These are phyloP conservation scores for Nomada hirtipes DNA, from an alignment of 2,888 invertebrate genomes.

Conservation along the genomic window DNA sequence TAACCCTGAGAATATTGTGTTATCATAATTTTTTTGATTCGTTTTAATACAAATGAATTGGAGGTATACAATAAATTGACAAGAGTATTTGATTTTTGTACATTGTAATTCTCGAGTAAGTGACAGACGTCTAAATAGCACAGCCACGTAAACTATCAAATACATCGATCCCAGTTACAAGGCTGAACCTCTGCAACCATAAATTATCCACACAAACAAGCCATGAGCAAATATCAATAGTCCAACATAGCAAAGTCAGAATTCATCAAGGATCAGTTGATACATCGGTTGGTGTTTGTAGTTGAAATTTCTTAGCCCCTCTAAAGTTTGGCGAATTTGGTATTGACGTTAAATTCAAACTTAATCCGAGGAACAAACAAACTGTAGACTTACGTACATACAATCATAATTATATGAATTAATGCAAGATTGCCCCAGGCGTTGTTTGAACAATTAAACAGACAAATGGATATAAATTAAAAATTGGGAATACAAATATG, in stretches of 20 bases:
- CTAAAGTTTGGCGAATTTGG: no score
- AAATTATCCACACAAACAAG: slow-evolving; percentile 18
- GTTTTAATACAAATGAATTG: no score
- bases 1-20: no score
- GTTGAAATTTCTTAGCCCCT: background rate
- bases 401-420: no score
- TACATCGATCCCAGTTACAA: slow-evolving; percentile 5
- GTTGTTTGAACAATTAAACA: no score
- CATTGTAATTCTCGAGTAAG: background rate
- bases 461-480: no score
- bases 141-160: slow-evolving; percentile 7
- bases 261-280: slow-evolving; percentile 5
- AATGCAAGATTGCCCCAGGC: no score
- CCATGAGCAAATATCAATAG: slow-evolving; percentile 15
- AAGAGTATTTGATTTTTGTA: background rate
- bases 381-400: no score
- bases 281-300: background rate
- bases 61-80: background rate
- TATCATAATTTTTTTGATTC: no score
- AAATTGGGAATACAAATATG: no score
- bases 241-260: background rate
- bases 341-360: no score
- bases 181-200: background rate
- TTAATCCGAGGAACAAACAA: no score
- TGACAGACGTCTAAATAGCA: background rate